Evolutionary conservation across 2,113 vertebrate species (phyloP).

Genomic region (Spea bombifrons): DNA sequence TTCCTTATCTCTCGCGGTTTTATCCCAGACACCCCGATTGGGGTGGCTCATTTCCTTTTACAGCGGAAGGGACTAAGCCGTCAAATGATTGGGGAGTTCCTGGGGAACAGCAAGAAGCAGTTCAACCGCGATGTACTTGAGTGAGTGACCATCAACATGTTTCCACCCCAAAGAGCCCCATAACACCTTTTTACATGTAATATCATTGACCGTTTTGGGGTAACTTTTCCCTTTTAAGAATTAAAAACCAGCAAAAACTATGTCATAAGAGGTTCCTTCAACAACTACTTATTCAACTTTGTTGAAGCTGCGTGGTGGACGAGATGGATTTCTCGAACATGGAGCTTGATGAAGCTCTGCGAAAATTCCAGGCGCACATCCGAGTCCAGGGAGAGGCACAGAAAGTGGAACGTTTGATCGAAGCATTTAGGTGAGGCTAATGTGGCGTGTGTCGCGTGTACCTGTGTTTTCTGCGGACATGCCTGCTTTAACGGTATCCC

Average conservation of each 20-base stretch:
- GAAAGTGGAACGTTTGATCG: slow-evolving; percentile 98
- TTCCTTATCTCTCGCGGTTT: slow-evolving; percentile 96
- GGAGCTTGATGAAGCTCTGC: slow-evolving; percentile 93
- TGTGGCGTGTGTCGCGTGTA: neutral
- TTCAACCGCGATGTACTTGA: slow-evolving; percentile 96
- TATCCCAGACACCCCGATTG: slow-evolving; percentile 94
- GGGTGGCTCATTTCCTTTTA: slow-evolving; percentile 94
- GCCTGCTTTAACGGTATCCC: neutral
- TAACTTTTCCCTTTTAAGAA: too few species aligned
- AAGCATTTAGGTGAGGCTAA: slow-evolving; percentile 88
- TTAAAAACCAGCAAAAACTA: too few species aligned
- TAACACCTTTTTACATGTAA: too few species aligned
- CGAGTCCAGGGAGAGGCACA: slow-evolving; percentile 95
- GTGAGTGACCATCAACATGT: slow-evolving; percentile 70
- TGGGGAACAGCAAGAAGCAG: slow-evolving; percentile 97
- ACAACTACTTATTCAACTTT: neutral
- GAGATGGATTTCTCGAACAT: slow-evolving; percentile 98
- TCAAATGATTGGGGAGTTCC: slow-evolving; percentile 98
- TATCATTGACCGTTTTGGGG: too few species aligned
- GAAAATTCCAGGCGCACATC: slow-evolving; percentile 97
- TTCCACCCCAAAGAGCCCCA: too few species aligned
- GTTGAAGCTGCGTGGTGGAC: slow-evolving; percentile 88
- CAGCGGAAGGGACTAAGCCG: slow-evolving; percentile 96
- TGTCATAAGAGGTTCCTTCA: too few species aligned
- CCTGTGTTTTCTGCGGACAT: neutral